Evolutionary conservation across 1,140 invertebrate species (phyloP), one percentile per base, ranked within the genome.

Genomic region (Monochamus saltuarius): DNA sequence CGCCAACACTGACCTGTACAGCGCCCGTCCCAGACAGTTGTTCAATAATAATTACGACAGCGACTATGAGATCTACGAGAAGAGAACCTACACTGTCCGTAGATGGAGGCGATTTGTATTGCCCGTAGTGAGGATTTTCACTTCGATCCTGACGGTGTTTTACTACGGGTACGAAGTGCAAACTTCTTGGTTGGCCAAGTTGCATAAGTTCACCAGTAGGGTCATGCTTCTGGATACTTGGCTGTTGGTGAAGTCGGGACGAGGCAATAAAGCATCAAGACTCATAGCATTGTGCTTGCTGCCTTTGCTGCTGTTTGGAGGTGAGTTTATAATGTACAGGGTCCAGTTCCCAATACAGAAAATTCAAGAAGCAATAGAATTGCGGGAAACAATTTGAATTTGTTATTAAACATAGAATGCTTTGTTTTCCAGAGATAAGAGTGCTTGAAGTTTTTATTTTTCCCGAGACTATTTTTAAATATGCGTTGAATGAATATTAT

Each of bases 191-290:
- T 64, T 67, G 39, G 56, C 65, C 11, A 47, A 57, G 29, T 40
- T 73, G n/a, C 71, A 77, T 49, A 54, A 49, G 17, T 13, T 68
- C 14, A 61, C 69, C 2, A 72, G 71, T 40, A 54, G 65, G n/a
- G 62, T 82, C 7, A 75, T 82, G 61, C 72, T 75, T 53, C 59
- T 78, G 66, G 81, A 82, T 62, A 81, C 79, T 4, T 81, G 77
- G 76, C 45, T 81, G 50, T 55, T 82, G 45, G 69, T 67, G 47
- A 76, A 73, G 13, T 65, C 61, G 7, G 67, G 65, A 47, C 57
- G 68, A 14, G 68, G 52, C 7, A 56, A 64, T n/a, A 74, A 73
- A 45, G 35, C 65, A 17, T 43, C 55, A 0, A 60, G 45, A 17
- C 53, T 75, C n/a, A 37, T 75, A 1, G 36, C 75, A n/a, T 66